These are phyloP conservation scores for Macroramphosus scolopax DNA, from an alignment of 2,797 vertebrate genomes.

Conservation along the genomic window DNA sequence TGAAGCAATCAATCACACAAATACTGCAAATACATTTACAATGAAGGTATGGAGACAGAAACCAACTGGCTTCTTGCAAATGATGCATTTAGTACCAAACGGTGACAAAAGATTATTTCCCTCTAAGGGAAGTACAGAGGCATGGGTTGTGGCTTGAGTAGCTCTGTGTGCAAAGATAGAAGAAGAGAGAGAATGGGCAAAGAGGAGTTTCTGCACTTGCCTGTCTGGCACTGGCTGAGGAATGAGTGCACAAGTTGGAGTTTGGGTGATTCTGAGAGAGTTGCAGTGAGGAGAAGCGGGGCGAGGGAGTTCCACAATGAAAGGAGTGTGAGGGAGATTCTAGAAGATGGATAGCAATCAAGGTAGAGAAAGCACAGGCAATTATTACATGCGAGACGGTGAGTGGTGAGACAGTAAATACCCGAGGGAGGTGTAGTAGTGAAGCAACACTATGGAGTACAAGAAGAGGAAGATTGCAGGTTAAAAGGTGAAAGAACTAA, in stretches of 20 bases:
- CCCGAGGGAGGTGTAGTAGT: constrained; percentile 22
- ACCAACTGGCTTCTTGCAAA: constrained; percentile 23
- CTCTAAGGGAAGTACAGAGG: constrained; percentile 40
- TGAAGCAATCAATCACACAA: constrained; percentile 20
- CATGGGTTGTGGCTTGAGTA: constrained; percentile 24
- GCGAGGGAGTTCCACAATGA: constrained; percentile 40
- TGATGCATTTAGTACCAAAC: constrained; percentile 10
- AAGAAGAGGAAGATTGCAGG: constrained; percentile 31
- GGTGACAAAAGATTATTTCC: constrained; percentile 20
- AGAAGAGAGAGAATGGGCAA: constrained; percentile 15
- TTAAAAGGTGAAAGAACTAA: constrained; percentile 49
- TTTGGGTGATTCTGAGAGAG: constrained; percentile 46
- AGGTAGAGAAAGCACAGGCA: constrained; percentile 26
- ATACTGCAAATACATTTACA: constrained; percentile 20
- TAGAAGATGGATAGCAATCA: constrained; percentile 40
- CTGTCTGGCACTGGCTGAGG: constrained; percentile 47
- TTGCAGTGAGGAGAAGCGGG: constrained; percentile 22
- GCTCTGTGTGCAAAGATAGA: constrained; percentile 11
- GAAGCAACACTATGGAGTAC: constrained; percentile 32
- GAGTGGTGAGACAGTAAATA: constrained; percentile 32
- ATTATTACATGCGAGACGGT: constrained; percentile 18
- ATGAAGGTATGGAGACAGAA: constrained; percentile 6
- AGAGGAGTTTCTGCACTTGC: constrained; percentile 64
- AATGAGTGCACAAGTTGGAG: constrained; percentile 60
- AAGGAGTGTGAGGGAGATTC: constrained; percentile 46